Evolutionary conservation across 2,797 vertebrate species (phyloP), one percentile per base, ranked within the genome.

Genomic region (Sciurus carolinensis): DNA sequence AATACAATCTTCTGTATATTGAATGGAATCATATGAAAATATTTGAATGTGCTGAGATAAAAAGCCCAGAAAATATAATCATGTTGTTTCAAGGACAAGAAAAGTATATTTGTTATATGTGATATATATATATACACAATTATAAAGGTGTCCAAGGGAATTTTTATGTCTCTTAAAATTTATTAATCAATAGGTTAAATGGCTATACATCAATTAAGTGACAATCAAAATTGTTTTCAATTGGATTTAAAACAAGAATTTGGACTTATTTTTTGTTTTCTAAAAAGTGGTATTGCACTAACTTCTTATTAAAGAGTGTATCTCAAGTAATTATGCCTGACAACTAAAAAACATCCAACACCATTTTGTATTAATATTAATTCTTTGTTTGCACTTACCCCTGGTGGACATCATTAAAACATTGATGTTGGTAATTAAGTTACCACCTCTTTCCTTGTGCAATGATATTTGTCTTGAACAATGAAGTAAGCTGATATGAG

Each of bases 11-110:
- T 91, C 62, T 95, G 0, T 54, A 22, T 71, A 0, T 73, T 10
- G 73, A 59, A 76, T 87, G 0, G 69, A 95, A 17, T 10, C 90
- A 42, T 73, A 39, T 73, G 47, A 54, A 72, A 97, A 82, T 90
- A 94, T 39, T 94, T 80, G 79, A 66, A 52, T 69, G 24, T 57
- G 54, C 0, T 30, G 17, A 3, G 33, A 66, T 62, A 87, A 92
- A 91, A 96, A 94, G 0, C 0, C 9, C 33, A 80, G 24, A 81
- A 54, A 67, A 94, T 66, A 94, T 59, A 93, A 96, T 81, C 1
- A 85, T 96, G 7, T 1, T 95, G 5, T 75, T 83, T 86, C 54
- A 97, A 89, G 52, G 30, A 93, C 15, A 94, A 94, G 10, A 92
- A 90, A 66, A 95, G 79, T 39, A 39, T 5, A 39, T 39, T 39